Evolutionary conservation across 2,888 invertebrate species (phyloP), one percentile per base, ranked within the genome.

Genomic region (Pseudolycoriella hygida): DNA sequence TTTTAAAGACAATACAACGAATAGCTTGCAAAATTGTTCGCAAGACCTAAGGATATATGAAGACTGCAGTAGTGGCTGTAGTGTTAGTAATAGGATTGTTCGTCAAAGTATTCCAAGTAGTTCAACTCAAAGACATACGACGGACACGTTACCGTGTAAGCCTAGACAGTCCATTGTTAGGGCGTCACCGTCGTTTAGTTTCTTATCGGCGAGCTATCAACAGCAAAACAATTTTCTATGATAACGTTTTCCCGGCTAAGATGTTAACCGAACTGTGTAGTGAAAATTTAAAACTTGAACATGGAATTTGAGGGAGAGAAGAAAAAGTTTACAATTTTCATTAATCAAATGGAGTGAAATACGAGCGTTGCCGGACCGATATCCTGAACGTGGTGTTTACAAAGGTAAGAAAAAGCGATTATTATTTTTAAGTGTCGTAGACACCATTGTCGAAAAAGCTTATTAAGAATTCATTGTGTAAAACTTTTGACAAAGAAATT

Each of bases 101-200:
- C 34, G 15, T 34, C 34, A n/a, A 11, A 40, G 18, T 40, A 40
- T 15, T 40, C 15, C 17, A 18, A 19, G 40, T 40, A 19, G 17
- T 15, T 10, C 38, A 38, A 38, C 8, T 17, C 17, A 10, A 17
- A 38, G 15, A 14, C 14, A 15, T 38, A 15, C n/a, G n/a, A n/a
- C 12, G 3, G 25, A 25, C 8, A 25, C 25, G 5, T 8, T 34
- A 34, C 41, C 19, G 14, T 46, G 46, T 15, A 43, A 46, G 17
- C 46, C 44, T 15, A 43, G 43, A 18, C 46, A 46, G 43, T 46
- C 46, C 37, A 43, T 46, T 37, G 46, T 46, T 2, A 43, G 46
- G 31, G 40, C 46, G 15, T 43, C 46, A 40, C 46, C 46, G 17
- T 46, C 46, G 15, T 46, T 46, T 34, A 44, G 46, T 34, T 46